phyloP scores from a whole-genome alignment of 2,113 vertebrate genomes.

The Saguinus imperator region DNA sequence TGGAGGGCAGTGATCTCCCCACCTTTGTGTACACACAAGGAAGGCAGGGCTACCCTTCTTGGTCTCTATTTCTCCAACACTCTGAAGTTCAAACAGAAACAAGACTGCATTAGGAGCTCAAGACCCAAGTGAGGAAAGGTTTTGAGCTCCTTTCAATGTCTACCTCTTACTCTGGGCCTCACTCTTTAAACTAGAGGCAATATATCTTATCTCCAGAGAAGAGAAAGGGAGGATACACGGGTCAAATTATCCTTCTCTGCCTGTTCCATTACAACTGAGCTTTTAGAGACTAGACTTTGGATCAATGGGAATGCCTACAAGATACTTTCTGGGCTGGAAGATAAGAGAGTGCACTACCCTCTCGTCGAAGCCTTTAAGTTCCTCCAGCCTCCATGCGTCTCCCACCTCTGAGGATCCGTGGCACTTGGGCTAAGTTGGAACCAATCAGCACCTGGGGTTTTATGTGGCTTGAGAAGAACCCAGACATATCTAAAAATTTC shows the following conservation, averaged over 20 bases:
- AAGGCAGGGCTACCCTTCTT: background rate
- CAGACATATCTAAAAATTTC: background rate
- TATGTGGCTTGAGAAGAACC: background rate
- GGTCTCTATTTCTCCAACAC: background rate
- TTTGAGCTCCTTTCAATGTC: background rate
- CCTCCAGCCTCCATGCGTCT: too few species aligned
- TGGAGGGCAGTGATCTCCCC: background rate
- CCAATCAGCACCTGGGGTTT: background rate
- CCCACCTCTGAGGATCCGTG: background rate
- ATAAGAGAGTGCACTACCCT: background rate
- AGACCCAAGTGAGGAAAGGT: background rate
- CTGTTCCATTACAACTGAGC: background rate
- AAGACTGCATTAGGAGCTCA: background rate
- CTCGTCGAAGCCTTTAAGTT: background rate
- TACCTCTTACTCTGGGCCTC: background rate
- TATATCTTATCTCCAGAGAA: background rate
- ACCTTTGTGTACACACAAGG: too few species aligned
- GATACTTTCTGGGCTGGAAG: background rate
- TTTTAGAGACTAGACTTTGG: background rate
- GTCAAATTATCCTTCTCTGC: background rate
- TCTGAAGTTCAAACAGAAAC: background rate
- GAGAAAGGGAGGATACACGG: too few species aligned
- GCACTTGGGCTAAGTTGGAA: background rate
- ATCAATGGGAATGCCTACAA: background rate
- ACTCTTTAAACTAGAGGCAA: background rate